phyloP scores from a whole-genome alignment of 2,113 vertebrate species.

The Gavialis gangeticus region DNA sequence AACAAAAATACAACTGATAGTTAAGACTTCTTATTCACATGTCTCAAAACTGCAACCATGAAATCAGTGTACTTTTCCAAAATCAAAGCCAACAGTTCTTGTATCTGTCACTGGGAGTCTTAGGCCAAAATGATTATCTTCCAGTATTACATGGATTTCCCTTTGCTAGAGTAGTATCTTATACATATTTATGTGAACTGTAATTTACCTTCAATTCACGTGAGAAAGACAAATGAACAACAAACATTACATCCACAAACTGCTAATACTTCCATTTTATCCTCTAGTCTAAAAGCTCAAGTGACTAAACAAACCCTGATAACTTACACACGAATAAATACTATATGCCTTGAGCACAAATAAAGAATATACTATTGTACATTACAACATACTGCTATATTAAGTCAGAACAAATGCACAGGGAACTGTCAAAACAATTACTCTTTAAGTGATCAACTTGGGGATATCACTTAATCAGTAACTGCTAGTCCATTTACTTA shows the following conservation, averaged over 20 bases:
- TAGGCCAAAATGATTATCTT: neutral
- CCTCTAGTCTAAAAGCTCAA: neutral
- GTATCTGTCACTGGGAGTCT: neutral
- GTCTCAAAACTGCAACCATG: neutral
- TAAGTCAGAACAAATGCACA: neutral
- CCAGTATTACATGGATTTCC: neutral
- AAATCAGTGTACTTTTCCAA: neutral
- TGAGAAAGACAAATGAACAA: neutral
- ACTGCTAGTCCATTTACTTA: neutral
- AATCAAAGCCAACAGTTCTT: neutral
- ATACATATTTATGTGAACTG: neutral
- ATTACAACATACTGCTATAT: neutral
- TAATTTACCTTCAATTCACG: neutral
- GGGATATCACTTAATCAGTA: neutral
- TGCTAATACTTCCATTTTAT: neutral
- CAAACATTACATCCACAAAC: neutral
- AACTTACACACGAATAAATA: neutral
- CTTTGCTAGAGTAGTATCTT: neutral
- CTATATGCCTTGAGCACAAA: neutral
- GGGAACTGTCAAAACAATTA: neutral
- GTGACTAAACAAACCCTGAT: neutral
- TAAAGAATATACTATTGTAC: neutral
- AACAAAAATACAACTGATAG: neutral
- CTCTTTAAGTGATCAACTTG: neutral
- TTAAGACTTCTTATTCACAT: neutral